Evolutionary conservation across 2,113 vertebrate genomes (phyloP).

Genomic region (Nannobrachium achirus): DNA sequence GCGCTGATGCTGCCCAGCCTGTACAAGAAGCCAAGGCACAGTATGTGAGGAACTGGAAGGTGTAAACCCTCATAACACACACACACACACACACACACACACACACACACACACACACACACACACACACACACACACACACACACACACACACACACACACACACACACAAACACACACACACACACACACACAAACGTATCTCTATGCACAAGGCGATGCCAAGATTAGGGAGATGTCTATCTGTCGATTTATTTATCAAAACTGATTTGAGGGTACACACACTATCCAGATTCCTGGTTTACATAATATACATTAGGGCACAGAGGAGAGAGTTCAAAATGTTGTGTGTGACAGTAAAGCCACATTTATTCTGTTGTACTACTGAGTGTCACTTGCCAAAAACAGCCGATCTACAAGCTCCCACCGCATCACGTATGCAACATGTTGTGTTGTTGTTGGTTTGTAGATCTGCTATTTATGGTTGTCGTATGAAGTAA

Average conservation of each 20-base stretch:
- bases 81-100: constrained; percentile 4
- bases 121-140: constrained; percentile 1
- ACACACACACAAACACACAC: constrained; percentile 1
- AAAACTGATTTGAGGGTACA: neutral
- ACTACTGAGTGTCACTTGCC: too few species aligned
- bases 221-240: too few species aligned
- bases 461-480: too few species aligned
- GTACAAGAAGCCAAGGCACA: constrained; percentile 18
- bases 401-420: too few species aligned
- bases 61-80: constrained; percentile 16
- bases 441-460: too few species aligned
- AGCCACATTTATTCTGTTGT: too few species aligned
- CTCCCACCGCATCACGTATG: too few species aligned
- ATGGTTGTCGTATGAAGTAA: too few species aligned
- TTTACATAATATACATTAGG: constrained; percentile 10
- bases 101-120: neutral
- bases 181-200: constrained; percentile 2
- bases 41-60: constrained; percentile 12
- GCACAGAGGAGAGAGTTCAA: constrained; percentile 38
- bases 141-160: constrained; percentile 1
- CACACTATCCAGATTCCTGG: neutral
- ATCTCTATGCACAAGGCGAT: too few species aligned
- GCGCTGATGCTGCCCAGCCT: constrained; percentile 62
- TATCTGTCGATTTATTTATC: neutral
- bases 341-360: constrained; percentile 43